Evolutionary conservation across 2,113 vertebrate species (phyloP), one percentile per base, ranked within the genome.

Genomic region (Uria aalge): DNA sequence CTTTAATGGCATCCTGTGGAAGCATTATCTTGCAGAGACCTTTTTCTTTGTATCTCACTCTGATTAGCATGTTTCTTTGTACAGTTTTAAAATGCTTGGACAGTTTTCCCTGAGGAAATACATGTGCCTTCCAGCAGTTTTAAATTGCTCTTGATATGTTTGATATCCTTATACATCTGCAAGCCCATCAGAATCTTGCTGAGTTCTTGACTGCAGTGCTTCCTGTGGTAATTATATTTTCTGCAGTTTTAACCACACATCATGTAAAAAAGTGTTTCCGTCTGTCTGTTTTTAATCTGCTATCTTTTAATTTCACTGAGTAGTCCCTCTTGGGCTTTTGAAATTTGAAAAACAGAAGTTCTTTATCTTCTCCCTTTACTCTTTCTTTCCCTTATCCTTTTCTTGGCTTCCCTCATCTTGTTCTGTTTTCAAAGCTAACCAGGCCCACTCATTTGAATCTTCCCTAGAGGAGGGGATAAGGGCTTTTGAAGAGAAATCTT

Each of bases 101-200:
- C 67, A 84, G 59, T 94, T 96, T 93, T 91, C 68, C 76, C 76
- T 62, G 68, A 91, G 88, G 79, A 91, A 95, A 88, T 86, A 69
- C 41, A 36, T 67, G 47, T 88, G 75, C 75, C 95, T 94, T 89
- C 91, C 79, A 94, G 95, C 83, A 94, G 79, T 91, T 95, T 96
- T 93, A 91, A 94, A 94, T 96, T 94, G 68, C 79, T 92, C 72
- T 63, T 83, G 50, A 19, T 96, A 77, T 47, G 83, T 92, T 84
- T 91, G 86, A 89, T 96, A 94, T 89, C 80, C 89, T 74, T 71
- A 45, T 69, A 71, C 76, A 84, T 84, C 72, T 95, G 79, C 76
- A 92, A 81, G 69, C 59, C 60, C 63, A 63, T 81, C 93, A 95
- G 83, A 88, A 88, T 94, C 88, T 94, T 95, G 82, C 82, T 47